phyloP scores from a whole-genome alignment of 1,140 invertebrate genomes.

The Zophobas atratus region DNA sequence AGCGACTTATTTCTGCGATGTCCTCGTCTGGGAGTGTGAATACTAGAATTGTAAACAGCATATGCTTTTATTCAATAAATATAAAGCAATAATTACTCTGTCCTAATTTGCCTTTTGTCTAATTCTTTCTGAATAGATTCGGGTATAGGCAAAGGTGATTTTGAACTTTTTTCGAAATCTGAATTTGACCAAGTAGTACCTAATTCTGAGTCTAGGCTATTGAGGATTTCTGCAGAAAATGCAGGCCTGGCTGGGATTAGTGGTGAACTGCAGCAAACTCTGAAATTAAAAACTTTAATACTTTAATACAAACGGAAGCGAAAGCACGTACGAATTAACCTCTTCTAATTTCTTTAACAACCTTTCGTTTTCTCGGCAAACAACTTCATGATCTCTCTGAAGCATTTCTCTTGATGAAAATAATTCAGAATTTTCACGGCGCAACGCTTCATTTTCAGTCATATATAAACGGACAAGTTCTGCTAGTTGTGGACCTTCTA shows the following conservation, averaged over 20 bases:
- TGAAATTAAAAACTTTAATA: slow-evolving; percentile 65
- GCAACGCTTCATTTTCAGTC: slow-evolving; percentile 88
- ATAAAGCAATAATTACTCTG: slow-evolving; percentile 61
- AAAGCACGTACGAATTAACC: slow-evolving; percentile 83
- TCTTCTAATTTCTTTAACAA: slow-evolving; percentile 90
- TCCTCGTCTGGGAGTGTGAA: slow-evolving; percentile 16
- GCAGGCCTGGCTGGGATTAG: slow-evolving; percentile 82
- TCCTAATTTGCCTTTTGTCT: slow-evolving; percentile 73
- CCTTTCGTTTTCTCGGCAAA: slow-evolving; percentile 92
- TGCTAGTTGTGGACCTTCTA: slow-evolving; percentile 80
- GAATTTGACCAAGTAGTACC: slow-evolving; percentile 82
- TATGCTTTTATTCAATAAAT: too few relatives aligned
- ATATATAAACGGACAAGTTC: slow-evolving; percentile 85
- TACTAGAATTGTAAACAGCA: slow-evolving; percentile 27
- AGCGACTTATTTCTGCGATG: slow-evolving; percentile 51
- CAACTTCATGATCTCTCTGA: slow-evolving; percentile 89
- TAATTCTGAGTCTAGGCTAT: slow-evolving; percentile 52
- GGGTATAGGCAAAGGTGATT: slow-evolving; percentile 65
- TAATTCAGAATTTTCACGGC: slow-evolving; percentile 90
- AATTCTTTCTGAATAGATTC: slow-evolving; percentile 74
- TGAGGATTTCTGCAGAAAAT: slow-evolving; percentile 74
- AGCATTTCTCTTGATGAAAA: slow-evolving; percentile 85
- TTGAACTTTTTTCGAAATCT: slow-evolving; percentile 11
- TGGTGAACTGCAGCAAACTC: slow-evolving; percentile 84
- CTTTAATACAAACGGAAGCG: neutral